Conservation (phyloP, 2,113 vertebrate species). For the Myrmophylax atrothorax region DNA sequence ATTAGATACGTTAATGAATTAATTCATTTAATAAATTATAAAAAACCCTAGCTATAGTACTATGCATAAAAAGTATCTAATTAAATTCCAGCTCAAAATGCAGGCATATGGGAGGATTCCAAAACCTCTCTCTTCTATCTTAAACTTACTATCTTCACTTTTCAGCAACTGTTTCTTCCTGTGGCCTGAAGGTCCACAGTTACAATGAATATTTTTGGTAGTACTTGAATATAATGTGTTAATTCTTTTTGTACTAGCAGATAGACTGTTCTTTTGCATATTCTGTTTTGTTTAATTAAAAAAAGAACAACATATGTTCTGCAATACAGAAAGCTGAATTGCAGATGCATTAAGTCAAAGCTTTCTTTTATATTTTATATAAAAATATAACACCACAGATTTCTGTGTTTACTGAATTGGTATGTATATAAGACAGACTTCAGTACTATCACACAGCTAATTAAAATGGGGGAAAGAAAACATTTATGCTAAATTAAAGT, state of each 20-base stretch:
- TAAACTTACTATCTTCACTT: not conserved
- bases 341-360: constrained; percentile 66
- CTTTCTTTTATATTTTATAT: constrained; percentile 66
- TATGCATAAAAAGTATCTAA: not conserved
- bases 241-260: not conserved
- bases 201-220: not conserved
- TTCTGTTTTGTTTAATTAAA: constrained; percentile 40
- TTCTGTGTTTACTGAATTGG: constrained; percentile 67
- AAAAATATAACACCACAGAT: constrained; percentile 66
- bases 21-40: not conserved
- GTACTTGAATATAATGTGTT: constrained; percentile 6
- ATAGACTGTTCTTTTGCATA: not conserved
- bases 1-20: not conserved
- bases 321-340: constrained; percentile 8
- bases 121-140: not conserved
- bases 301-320: constrained; percentile 59
- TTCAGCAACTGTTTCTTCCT: not conserved
- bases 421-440: constrained; percentile 67
- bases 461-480: constrained; percentile 62
- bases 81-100: not conserved
- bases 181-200: not conserved
- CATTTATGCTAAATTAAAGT: constrained; percentile 31
- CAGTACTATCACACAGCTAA: constrained; percentile 55
- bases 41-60: not conserved
- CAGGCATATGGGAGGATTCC: not conserved